phyloP scores from a whole-genome alignment of 2,888 invertebrate species.

The Mythimna vitellina region DNA sequence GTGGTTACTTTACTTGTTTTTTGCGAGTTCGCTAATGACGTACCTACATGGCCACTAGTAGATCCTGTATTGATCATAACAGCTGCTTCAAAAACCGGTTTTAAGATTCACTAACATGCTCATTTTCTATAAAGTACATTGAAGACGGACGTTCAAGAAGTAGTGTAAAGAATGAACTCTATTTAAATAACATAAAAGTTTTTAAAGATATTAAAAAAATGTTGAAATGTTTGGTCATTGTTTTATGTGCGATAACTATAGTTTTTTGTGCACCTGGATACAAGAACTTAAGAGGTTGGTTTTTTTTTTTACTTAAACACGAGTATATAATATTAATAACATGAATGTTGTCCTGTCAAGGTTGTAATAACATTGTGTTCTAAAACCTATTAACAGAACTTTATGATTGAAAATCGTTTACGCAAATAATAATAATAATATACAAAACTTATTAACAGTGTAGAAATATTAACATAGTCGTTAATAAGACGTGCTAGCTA shows the following conservation, averaged over 20 bases:
- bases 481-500: background rate
- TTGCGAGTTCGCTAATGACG: conserved; percentile 45
- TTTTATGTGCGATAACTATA: conserved; percentile 48
- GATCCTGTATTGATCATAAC: conserved; percentile 47
- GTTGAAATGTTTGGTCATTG: conserved; percentile 55
- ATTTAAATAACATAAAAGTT: conserved; percentile 20
- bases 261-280: conserved; percentile 56
- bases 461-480: background rate
- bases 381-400: background rate
- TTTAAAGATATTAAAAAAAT: conserved; percentile 48
- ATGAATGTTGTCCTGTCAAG: background rate
- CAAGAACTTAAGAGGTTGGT: conserved; percentile 65
- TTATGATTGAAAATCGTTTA: conserved; percentile 9
- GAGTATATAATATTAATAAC: conserved; percentile 18
- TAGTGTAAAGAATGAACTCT: conserved; percentile 27
- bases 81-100: conserved; percentile 54
- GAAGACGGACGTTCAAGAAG: conserved; percentile 44
- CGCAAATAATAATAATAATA: background rate
- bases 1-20: conserved; percentile 32
- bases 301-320: conserved; percentile 12
- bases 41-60: conserved; percentile 14
- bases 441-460: background rate
- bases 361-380: conserved; percentile 11
- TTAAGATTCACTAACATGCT: conserved; percentile 27
- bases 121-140: conserved; percentile 37